These are phyloP conservation scores for Myrmophylax atrothorax DNA, from an alignment of 2,113 vertebrate genomes.

Conservation along the genomic window DNA sequence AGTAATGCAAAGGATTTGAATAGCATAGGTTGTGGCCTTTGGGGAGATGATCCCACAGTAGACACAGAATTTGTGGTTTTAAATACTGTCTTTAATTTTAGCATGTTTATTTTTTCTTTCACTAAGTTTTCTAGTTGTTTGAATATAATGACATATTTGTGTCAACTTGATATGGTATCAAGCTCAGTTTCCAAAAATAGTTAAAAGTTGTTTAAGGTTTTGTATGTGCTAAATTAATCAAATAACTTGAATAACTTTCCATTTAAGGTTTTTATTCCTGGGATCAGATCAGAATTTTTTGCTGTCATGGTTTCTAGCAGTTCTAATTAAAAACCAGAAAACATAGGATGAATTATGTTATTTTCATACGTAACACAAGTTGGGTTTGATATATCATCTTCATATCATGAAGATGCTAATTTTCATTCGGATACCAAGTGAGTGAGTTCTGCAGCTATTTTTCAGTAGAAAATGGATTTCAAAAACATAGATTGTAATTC, in stretches of 20 bases:
- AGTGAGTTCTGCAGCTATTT: background rate
- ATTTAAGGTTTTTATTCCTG: constrained; percentile 22
- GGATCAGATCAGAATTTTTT: background rate
- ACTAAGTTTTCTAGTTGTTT: background rate
- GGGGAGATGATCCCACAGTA: background rate
- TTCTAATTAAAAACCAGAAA: background rate
- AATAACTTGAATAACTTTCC: constrained; percentile 34
- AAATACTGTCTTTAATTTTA: background rate
- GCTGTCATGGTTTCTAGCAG: background rate
- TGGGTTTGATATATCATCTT: background rate
- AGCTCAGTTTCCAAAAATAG: background rate
- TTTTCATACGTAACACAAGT: background rate
- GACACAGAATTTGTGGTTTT: background rate
- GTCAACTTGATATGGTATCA: background rate
- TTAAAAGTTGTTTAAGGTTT: background rate
- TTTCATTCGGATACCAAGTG: background rate
- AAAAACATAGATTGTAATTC: background rate
- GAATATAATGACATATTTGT: background rate
- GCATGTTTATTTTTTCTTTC: background rate
- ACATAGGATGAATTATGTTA: background rate
- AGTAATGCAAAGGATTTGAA: background rate
- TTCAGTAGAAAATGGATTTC: background rate
- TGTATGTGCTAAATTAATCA: background rate
- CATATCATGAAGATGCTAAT: background rate
- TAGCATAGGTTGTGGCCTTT: background rate